Percentiles rank a stretch among this genome's conserved stretches.
Conservation (phyloP, 2,888 invertebrate genomes). For the Branchellion lobata region DNA sequence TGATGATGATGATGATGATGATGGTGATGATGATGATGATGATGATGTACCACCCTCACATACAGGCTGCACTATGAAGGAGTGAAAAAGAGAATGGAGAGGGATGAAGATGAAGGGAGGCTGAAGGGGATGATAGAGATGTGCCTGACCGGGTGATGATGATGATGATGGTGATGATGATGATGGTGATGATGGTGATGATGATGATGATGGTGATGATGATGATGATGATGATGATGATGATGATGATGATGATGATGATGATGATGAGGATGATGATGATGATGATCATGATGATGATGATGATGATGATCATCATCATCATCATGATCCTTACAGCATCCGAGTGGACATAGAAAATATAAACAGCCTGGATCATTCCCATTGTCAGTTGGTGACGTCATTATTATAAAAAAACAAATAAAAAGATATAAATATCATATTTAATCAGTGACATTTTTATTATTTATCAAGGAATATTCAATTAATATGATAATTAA, state of each 20-base stretch:
- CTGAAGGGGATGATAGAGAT: too few relatives aligned
- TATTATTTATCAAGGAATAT: too few relatives aligned
- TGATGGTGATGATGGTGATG: background rate
- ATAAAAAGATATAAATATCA: too few relatives aligned
- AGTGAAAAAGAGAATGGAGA: too few relatives aligned
- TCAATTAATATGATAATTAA: too few relatives aligned
- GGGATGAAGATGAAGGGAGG: too few relatives aligned
- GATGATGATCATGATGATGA: conserved; percentile 21
- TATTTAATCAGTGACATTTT: too few relatives aligned
- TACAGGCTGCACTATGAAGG: background rate
- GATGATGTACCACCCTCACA: background rate
- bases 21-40: background rate
- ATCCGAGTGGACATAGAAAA: too few relatives aligned
- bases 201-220: background rate
- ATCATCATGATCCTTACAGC: background rate
- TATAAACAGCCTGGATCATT: too few relatives aligned
- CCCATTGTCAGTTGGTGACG: too few relatives aligned
- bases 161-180: background rate
- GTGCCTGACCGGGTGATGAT: background rate
- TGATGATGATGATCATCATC: background rate
- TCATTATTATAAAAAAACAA: too few relatives aligned
- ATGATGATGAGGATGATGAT: background rate
- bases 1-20: background rate
- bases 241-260: conserved; percentile 16
- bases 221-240: background rate